Evolutionary conservation across 2,113 vertebrate species (phyloP), one percentile per base, ranked within the genome.

Genomic region (Hippocampus barbouri): DNA sequence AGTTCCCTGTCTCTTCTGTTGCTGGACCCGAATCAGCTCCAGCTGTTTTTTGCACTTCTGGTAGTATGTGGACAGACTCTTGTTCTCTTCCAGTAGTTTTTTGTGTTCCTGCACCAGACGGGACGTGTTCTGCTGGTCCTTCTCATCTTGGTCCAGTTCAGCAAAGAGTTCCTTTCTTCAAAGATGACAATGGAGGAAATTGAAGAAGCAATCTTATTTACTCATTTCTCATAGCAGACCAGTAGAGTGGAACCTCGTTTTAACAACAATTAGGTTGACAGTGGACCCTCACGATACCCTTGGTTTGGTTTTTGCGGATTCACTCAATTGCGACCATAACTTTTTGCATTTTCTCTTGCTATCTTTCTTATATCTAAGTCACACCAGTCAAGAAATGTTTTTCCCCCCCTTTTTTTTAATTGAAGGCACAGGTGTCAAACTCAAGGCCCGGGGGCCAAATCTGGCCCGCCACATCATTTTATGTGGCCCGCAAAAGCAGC

Each of bases 101-200:
- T 98, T 98, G 92, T 99, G 96, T 91, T 99, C 97, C 87, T 99
- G 97, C 83, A 98, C 97, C 87, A 99, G 93, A 76, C 97, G 96
- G 74, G 96, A 99, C 67, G 97, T 97, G 85, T 98, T 99, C 93
- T 98, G 97, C 94, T 99, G 97, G 93, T 99, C 97, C 92, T 99
- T 99, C 93, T 99, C 97, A 85, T 99, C 97, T 93, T 99, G 97
- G 94, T 98, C 97, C 90, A 99, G 93, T 91, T 99, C 97, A 76
- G 96, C 96, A 83, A 98, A 97, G 76, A 99, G 92, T 88, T 99
- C 97, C 84, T 97, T 96, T 86, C 97, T 99, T 69, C 49, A 70
- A 21, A 75, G 5, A 40, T 20, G 25, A 12, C 34, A 38, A 38
- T 6, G 18, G 45, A 18, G 47, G 4, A 49, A 27, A 66, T 27